A percentile compares a stretch with the other conserved stretches of the same genome.
phyloP scores from a whole-genome alignment of 2,888 invertebrate genomes.

The Andrena trimmerana region DNA sequence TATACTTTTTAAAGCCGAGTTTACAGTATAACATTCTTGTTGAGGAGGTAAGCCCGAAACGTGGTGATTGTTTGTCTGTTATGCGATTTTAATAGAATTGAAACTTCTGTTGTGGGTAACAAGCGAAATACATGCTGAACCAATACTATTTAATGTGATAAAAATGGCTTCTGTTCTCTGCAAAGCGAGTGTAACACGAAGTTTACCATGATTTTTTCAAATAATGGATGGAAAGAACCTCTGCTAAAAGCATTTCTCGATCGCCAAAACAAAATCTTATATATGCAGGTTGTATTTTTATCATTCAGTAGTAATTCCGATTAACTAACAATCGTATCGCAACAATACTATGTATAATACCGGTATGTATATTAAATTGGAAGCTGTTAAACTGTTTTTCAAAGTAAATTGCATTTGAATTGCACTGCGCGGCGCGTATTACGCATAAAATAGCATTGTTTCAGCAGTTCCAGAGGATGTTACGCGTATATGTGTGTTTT shows the following conservation, averaged over 20 bases:
- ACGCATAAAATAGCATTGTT: conserved; percentile 81
- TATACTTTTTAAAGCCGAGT: conserved; percentile 77
- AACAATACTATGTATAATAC: conserved; percentile 7
- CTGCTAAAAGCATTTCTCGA: conserved; percentile 34
- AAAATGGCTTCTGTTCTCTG: conserved; percentile 52
- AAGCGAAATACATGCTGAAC: conserved; percentile 82
- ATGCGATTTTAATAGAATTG: conserved; percentile 81
- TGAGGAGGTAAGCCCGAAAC: conserved; percentile 82
- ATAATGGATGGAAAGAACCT: conserved; percentile 21
- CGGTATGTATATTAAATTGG: conserved; percentile 37
- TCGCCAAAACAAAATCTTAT: conserved; percentile 14
- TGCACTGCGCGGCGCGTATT: conserved; percentile 35
- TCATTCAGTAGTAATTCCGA: conserved; percentile 10
- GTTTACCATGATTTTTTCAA: conserved; percentile 41
- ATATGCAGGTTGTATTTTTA: background rate
- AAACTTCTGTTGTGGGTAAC: conserved; percentile 83
- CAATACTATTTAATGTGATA: conserved; percentile 83
- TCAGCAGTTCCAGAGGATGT: conserved; percentile 77
- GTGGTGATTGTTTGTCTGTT: conserved; percentile 83
- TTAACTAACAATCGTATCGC: conserved; percentile 29
- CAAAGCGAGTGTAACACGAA: conserved; percentile 35
- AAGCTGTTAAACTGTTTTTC: conserved; percentile 37
- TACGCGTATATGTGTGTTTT: conserved; percentile 83
- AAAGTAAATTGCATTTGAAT: conserved; percentile 28
- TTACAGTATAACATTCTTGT: conserved; percentile 83